phyloP scores from a whole-genome alignment of 2,888 invertebrate genomes.

The Chironomus tentans region DNA sequence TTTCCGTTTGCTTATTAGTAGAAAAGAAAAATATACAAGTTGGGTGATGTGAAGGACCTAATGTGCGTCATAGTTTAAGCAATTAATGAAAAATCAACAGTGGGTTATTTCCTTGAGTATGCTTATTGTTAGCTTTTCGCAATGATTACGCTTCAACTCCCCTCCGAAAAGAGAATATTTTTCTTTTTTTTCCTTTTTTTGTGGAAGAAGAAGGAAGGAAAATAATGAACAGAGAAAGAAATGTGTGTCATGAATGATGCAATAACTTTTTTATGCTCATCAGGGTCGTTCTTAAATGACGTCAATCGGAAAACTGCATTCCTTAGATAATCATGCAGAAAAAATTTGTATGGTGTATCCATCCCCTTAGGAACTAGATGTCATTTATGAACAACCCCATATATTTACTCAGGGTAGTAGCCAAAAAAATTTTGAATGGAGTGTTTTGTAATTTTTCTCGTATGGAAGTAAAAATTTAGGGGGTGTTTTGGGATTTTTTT shows the following conservation, averaged over 20 bases:
- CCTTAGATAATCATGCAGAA: too few species aligned
- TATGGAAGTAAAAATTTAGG: too few species aligned
- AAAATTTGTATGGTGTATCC: too few species aligned
- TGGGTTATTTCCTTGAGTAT: not conserved
- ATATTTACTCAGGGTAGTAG: too few species aligned
- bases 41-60: conserved; percentile 26
- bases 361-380: too few species aligned
- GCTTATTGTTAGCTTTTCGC: not conserved
- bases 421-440: too few species aligned
- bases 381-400: too few species aligned
- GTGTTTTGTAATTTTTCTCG: too few species aligned
- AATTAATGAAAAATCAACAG: conserved; percentile 21
- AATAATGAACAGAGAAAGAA: not conserved
- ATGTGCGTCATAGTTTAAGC: conserved; percentile 27
- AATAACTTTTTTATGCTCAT: not conserved
- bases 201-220: not conserved
- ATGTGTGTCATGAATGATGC: not conserved
- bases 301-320: too few species aligned
- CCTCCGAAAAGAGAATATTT: not conserved
- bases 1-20: conserved; percentile 5
- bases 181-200: too few species aligned
- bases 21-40: not conserved
- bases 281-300: too few species aligned
- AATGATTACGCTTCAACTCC: not conserved
- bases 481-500: too few species aligned